Percentiles rank a stretch among this genome's conserved stretches.
These are phyloP conservation scores for Campopleginae sp. DNA, from an alignment of 2,888 invertebrate genomes.

Conservation along the genomic window DNA sequence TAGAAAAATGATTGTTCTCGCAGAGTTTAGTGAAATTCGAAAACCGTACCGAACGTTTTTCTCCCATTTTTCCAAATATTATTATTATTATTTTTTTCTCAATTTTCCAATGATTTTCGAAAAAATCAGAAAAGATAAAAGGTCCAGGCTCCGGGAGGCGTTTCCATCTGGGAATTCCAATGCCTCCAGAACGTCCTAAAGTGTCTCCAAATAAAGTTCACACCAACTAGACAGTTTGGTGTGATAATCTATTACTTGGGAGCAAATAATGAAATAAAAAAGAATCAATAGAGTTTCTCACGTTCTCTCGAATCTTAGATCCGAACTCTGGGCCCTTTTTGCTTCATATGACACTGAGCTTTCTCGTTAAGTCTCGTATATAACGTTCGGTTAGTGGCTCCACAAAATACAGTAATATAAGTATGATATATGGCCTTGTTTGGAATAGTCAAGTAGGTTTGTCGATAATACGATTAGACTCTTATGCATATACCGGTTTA, in stretches of 20 bases:
- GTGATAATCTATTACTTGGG: background rate
- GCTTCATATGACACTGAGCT: conserved; percentile 5
- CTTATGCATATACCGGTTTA: conserved; percentile 34
- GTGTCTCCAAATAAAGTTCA: background rate
- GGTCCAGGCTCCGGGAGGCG: too few relatives aligned
- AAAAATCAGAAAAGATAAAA: too few relatives aligned
- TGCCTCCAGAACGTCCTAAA: background rate
- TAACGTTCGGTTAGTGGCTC: conserved; percentile 14
- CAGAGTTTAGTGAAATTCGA: too few relatives aligned
- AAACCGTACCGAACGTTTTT: too few relatives aligned
- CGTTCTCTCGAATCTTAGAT: background rate
- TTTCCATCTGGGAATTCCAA: too few relatives aligned
- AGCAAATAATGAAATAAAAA: background rate
- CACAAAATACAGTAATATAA: conserved; percentile 17
- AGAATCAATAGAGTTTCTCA: conserved; percentile 5
- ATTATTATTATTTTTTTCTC: too few relatives aligned
- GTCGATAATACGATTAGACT: conserved; percentile 45
- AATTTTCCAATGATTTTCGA: too few relatives aligned
- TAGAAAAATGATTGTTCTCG: too few relatives aligned
- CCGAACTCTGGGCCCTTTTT: background rate
- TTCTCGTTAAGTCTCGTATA: conserved; percentile 43
- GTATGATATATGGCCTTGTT: conserved; percentile 35
- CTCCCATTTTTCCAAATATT: too few relatives aligned
- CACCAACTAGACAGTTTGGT: background rate
- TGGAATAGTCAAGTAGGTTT: conserved; percentile 28